These are phyloP conservation scores for Anarhynchus alexandrinus DNA, from an alignment of 2,113 vertebrate genomes.

Conservation along the genomic window DNA sequence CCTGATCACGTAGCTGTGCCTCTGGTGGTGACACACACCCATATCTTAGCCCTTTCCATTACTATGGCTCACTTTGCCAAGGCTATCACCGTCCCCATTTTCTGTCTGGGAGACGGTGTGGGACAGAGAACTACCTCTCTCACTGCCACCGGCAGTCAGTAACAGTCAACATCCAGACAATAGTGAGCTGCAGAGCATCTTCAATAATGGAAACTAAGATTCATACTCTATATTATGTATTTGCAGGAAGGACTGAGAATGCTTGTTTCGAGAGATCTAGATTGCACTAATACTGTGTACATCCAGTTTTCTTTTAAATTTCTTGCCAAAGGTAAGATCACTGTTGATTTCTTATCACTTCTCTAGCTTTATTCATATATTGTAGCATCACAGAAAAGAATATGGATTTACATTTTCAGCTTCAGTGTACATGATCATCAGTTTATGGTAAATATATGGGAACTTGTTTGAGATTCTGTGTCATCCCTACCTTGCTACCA, in stretches of 20 bases:
- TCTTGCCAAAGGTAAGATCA: conserved; percentile 89
- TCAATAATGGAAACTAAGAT: not conserved
- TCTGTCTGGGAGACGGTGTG: not conserved
- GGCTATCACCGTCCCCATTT: not conserved
- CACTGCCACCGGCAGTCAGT: not conserved
- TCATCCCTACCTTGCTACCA: not conserved
- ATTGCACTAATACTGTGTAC: conserved; percentile 90
- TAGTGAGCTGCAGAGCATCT: not conserved
- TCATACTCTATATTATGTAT: not conserved
- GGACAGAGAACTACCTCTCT: not conserved
- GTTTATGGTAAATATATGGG: not conserved
- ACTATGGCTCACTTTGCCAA: not conserved
- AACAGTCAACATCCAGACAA: not conserved
- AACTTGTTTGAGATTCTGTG: not conserved
- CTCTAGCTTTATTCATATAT: not conserved
- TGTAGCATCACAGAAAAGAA: not conserved
- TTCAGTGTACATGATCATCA: not conserved
- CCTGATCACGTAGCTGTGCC: not conserved
- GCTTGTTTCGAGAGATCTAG: conserved; percentile 92
- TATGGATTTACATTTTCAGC: not conserved
- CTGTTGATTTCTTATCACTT: not conserved
- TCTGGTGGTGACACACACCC: not conserved
- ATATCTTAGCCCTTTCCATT: not conserved
- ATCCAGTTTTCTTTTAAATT: conserved; percentile 97
- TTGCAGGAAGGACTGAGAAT: conserved; percentile 92